Evolutionary conservation across 2,888 invertebrate species (phyloP).

Genomic region (Hypolimnas misippus): DNA sequence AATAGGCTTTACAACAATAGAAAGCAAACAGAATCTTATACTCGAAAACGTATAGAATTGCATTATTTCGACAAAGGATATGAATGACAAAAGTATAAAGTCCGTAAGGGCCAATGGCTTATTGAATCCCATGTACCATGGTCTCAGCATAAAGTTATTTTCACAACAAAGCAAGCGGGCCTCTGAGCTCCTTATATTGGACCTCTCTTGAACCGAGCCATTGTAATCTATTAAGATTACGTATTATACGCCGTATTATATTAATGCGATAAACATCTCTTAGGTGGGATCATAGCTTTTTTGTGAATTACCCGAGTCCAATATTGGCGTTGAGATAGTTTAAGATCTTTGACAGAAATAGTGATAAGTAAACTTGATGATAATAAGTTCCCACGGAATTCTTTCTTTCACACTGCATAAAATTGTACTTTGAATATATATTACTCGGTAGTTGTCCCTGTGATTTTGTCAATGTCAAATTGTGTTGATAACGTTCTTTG

Average conservation of each 20-base stretch:
- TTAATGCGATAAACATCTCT: slow-evolving; percentile 83
- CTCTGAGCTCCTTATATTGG: slow-evolving; percentile 81
- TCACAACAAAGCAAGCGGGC: slow-evolving; percentile 79
- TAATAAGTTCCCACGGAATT: not conserved
- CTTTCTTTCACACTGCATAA: not conserved
- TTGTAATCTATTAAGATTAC: too few relatives aligned
- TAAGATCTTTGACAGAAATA: slow-evolving; percentile 38
- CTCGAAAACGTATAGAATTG: slow-evolving; percentile 56
- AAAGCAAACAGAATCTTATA: slow-evolving; percentile 41
- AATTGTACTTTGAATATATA: not conserved
- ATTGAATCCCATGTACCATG: slow-evolving; percentile 69
- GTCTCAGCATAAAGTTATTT: slow-evolving; percentile 79
- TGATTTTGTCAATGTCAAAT: not conserved
- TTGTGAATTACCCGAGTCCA: slow-evolving; percentile 70
- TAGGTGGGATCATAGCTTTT: slow-evolving; percentile 65
- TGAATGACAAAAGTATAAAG: slow-evolving; percentile 67
- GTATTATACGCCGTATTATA: slow-evolving; percentile 83
- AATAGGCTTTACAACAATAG: slow-evolving; percentile 35
- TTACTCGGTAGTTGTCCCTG: not conserved
- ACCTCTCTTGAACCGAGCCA: slow-evolving; percentile 79
- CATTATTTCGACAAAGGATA: slow-evolving; percentile 72
- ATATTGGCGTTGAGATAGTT: slow-evolving; percentile 67
- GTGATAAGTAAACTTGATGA: not conserved
- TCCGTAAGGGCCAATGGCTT: slow-evolving; percentile 73
- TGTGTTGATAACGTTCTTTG: not conserved